Conservation (phyloP, 1,140 invertebrate genomes). For the Danaus melanippus region DNA sequence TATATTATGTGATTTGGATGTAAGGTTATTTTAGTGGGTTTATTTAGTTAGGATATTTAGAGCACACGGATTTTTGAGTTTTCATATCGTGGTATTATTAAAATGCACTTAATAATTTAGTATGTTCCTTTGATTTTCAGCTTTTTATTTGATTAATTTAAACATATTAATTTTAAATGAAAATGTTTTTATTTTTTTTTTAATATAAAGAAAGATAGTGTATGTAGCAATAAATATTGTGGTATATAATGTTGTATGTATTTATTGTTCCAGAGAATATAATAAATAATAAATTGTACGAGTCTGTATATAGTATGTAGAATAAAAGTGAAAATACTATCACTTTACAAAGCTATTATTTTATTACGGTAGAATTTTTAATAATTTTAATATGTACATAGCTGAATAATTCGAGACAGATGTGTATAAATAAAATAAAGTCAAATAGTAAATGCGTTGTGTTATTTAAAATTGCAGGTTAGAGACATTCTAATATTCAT, state of each 20-base stretch:
- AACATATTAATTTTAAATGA: too few species aligned
- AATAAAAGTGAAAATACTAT: constrained; percentile 30
- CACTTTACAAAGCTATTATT: constrained; percentile 52
- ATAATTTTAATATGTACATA: constrained; percentile 58
- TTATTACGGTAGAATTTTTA: constrained; percentile 58
- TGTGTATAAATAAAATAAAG: constrained; percentile 63
- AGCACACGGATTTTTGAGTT: too few species aligned
- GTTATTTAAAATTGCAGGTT: too few species aligned
- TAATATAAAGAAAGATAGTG: constrained; percentile 3
- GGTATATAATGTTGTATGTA: constrained; percentile 10
- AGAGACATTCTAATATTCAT: too few species aligned
- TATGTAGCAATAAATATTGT: constrained; percentile 11
- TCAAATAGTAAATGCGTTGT: constrained; percentile 29
- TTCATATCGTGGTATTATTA: too few species aligned
- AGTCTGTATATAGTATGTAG: constrained; percentile 32
- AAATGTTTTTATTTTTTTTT: too few species aligned
- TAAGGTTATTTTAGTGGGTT: background rate
- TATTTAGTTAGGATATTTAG: too few species aligned
- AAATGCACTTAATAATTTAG: too few species aligned
- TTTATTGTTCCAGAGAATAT: constrained; percentile 16
- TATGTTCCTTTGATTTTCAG: too few species aligned
- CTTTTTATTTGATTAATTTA: too few species aligned
- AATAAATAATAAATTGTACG: constrained; percentile 21
- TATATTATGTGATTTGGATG: constrained; percentile 14
- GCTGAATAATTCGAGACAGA: constrained; percentile 50